phyloP scores from a whole-genome alignment of 2,113 vertebrate species.

The Peromyscus polionotus region DNA sequence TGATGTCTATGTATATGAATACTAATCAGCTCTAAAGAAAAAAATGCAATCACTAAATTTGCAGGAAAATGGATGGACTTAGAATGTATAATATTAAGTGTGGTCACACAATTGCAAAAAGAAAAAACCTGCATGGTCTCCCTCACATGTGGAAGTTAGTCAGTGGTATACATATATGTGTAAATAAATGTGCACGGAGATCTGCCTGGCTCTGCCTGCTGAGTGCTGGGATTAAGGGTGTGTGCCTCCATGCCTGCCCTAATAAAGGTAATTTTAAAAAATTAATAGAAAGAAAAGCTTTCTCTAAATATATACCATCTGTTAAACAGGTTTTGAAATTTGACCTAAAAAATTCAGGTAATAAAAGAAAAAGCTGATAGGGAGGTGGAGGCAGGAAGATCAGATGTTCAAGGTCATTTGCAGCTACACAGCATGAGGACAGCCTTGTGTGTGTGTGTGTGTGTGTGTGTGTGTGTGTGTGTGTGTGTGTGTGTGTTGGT shows the following conservation, averaged over 20 bases:
- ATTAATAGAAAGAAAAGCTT: neutral
- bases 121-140: neutral
- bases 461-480: no score
- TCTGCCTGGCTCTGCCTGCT: neutral
- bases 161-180: neutral
- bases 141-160: neutral
- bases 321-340: neutral
- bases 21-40: neutral
- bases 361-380: neutral
- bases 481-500: no score
- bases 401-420: neutral
- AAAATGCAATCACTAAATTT: neutral
- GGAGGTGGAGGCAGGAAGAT: neutral
- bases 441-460: neutral
- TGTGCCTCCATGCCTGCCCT: neutral
- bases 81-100: neutral
- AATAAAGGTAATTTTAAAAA: neutral
- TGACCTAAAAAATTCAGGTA: neutral
- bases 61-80: neutral
- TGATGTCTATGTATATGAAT: neutral
- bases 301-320: neutral
- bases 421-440: neutral
- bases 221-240: neutral
- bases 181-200: neutral
- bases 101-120: neutral